Evolutionary conservation across 2,888 invertebrate species (phyloP).

Genomic region (Orthosia gracilis): DNA sequence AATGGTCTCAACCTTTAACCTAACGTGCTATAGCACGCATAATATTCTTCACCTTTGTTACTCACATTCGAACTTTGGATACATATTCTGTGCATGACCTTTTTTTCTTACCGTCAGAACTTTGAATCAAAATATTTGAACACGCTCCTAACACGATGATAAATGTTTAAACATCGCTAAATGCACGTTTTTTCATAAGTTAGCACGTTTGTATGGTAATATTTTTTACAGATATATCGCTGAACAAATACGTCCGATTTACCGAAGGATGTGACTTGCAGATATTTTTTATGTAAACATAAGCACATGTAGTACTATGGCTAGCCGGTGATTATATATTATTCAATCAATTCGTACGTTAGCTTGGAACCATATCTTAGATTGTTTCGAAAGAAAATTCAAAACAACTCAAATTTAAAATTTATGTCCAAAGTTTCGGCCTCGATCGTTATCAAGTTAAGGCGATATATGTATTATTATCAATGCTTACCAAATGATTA

Average conservation of each 20-base stretch:
- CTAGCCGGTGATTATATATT: neutral
- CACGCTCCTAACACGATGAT: neutral
- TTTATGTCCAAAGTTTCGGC: neutral
- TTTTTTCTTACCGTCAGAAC: neutral
- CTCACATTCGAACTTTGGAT: neutral
- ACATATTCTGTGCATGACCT: neutral
- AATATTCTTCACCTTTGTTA: neutral
- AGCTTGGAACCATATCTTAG: no score
- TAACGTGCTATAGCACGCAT: no score
- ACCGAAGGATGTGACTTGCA: conserved; percentile 1
- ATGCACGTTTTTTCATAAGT: conserved; percentile 1
- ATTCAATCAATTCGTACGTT: neutral
- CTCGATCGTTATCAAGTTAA: neutral
- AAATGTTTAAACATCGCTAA: conserved; percentile 5
- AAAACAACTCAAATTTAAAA: neutral
- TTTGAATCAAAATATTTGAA: conserved; percentile 31
- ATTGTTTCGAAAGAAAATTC: neutral
- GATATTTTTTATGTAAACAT: neutral
- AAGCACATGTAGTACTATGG: neutral
- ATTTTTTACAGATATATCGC: neutral
- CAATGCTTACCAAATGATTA: neutral
- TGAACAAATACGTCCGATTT: conserved; percentile 13
- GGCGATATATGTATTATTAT: neutral
- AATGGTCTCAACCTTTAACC: neutral
- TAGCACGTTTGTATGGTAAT: neutral